Base-by-base conservation (phyloP, 2,888 invertebrate species). In the Phaonia tiefii region DNA sequence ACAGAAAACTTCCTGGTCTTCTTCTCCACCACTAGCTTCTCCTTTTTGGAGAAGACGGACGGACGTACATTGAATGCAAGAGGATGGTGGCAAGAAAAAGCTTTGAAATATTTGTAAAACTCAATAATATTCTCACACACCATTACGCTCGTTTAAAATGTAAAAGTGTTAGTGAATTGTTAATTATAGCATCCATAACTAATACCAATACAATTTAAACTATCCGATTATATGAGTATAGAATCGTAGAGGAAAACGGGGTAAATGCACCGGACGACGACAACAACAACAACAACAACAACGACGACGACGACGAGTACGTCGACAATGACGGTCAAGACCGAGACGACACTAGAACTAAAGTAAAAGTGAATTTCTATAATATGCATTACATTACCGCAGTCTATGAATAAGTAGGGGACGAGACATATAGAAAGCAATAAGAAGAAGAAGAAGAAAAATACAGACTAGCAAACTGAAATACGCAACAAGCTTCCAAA, bases 291-390 rank as follows among this genome's bases (percentile, higher is more conserved):
- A 20, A 17, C 17, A 20, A 51, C 70, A 46, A 69, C 65, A 73
- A 80, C 76, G 81, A 72, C 81, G 81, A n/a, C n/a, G n/a, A n/a
- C n/a, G 25, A n/a, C 51, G 8, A 51, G 22, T 51, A 17, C 17
- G 51, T 20, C 70, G 49, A 69, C 65, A 73, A 80, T 76, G 81
- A 72, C 81, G 81, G 81, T 75, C 81, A 81, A 78, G 81, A 81
- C 75, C 81, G 78, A 81, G 75, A 75, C 81, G 76, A 75, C 75
- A 73, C 65, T 49, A 54, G 78, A 81, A 81, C 81, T 81, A 74
- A 84, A 84, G 83, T 83, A 84, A 84, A 84, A 84, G 84, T 84
- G 84, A 84, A 84, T 75, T 79, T 83, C 75, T 83, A 72, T 78
- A 72, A 49, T 71, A 78, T 78, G 78, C 70, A 73, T 81, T 39